These are phyloP conservation scores for Plagiodera versicolora DNA, from an alignment of 2,888 invertebrate genomes.

Conservation along the genomic window DNA sequence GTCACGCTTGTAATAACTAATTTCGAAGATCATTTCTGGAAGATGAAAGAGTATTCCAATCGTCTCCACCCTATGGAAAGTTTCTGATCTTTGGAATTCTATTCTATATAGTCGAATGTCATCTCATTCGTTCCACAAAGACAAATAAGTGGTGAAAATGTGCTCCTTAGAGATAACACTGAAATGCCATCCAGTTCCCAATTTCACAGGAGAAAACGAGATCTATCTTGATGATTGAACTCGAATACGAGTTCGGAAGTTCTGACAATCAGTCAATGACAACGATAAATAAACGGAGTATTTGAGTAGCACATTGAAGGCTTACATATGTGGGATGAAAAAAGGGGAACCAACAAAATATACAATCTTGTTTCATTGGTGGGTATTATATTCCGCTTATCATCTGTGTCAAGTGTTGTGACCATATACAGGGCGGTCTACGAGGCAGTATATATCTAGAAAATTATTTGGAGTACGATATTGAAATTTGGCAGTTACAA, in stretches of 20 bases:
- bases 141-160: constrained; percentile 46
- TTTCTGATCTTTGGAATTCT: not conserved
- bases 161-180: constrained; percentile 46
- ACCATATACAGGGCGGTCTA: no score
- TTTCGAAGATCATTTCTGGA: constrained; percentile 8
- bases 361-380: no score
- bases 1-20: constrained; percentile 10
- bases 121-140: constrained; percentile 38
- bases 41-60: constrained; percentile 8
- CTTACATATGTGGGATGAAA: no score
- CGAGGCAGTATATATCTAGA: no score
- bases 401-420: no score
- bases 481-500: no score
- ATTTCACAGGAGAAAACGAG: constrained; percentile 50
- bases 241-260: constrained; percentile 27
- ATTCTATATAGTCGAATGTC: constrained; percentile 33
- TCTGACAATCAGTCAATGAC: constrained; percentile 3
- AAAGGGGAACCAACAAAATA: no score
- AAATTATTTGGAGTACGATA: no score
- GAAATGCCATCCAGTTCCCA: constrained; percentile 46
- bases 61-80: constrained; percentile 2
- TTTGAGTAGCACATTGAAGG: no score
- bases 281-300: not conserved
- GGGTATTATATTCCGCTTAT: no score
- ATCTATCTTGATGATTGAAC: constrained; percentile 40